These are phyloP conservation scores for Phragmatobia fuliginosa DNA, from an alignment of 2,888 invertebrate species.

Conservation along the genomic window DNA sequence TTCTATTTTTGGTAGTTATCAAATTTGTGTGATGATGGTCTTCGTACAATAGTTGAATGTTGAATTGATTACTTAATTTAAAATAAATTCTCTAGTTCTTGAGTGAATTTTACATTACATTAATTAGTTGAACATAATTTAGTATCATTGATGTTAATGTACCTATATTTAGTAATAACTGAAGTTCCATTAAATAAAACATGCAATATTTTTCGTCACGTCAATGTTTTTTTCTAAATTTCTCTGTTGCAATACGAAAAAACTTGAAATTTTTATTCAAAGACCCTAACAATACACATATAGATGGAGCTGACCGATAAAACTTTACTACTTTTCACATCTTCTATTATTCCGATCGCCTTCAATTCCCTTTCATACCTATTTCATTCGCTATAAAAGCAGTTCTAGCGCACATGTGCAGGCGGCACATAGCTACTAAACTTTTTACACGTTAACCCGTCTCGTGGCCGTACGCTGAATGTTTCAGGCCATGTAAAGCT, in stretches of 20 bases:
- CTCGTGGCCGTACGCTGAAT: conserved; percentile 16
- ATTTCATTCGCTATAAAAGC: conserved; percentile 43
- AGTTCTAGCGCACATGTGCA: background rate
- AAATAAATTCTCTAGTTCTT: too few species aligned
- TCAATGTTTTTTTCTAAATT: background rate
- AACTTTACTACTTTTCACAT: conserved; percentile 8
- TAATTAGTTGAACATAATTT: too few species aligned
- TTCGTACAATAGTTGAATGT: too few species aligned
- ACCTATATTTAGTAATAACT: too few species aligned
- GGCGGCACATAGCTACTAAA: conserved; percentile 14
- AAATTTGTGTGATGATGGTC: background rate
- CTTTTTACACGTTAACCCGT: conserved; percentile 14
- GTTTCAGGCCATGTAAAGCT: conserved; percentile 11
- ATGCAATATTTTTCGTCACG: too few species aligned
- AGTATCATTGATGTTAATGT: too few species aligned
- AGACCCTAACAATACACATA: background rate
- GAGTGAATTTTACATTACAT: too few species aligned
- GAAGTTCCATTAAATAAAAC: too few species aligned
- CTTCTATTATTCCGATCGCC: conserved; percentile 12
- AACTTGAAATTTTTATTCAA: background rate
- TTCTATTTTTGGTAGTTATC: background rate
- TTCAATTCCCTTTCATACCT: conserved; percentile 25
- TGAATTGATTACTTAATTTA: too few species aligned
- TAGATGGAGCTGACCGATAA: background rate
- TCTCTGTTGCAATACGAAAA: background rate